Evolutionary conservation across 2,888 invertebrate species (phyloP), one percentile per base, ranked within the genome.

Genomic region (Cephus sareptanus): DNA sequence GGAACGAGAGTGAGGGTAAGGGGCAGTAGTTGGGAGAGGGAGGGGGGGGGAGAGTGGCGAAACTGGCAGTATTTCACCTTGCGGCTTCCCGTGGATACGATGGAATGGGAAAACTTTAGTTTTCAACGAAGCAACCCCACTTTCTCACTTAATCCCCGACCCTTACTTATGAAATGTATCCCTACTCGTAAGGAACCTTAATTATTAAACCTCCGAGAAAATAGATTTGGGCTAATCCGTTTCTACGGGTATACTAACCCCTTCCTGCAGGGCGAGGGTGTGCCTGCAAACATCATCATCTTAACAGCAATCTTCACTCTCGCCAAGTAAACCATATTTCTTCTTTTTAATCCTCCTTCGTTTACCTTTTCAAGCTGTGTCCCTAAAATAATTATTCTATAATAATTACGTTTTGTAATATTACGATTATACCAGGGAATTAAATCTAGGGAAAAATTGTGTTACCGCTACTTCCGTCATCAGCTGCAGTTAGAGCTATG

Each of bases 191-290:
- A 69, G 76, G 76, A 70, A 76, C 79, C 77, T 73, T 80, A 80
- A 84, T 85, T 85, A 83, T 80, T 79, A 80, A 84, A 82, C 76
- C 75, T 75, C 77, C 76, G 35, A 2, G 15, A 71, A 71, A 71
- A 34, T 71, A 71, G 56, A 56, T 56, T 23, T 56, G 56, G 15
- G 56, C 56, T 56, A 56, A 56, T 56, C 56, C 56, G 15, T 56
- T 56, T 23, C 23, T 56, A 56, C 56, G 56, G 9, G 56, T 56
- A 23, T 56, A 23, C 56, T 56, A 56, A 56, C 56, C 12, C 56
- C 56, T 56, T 56, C 23, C 56, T 23, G 6, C 56, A 23, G 23
- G 56, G 9, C 23, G 56, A 56, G 6, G 56, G 56, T 23, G 23
- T 56, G 56, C 56, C 56, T 15, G 2, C 56, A 23, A 23, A 56